Evolutionary conservation across 2,113 vertebrate species (phyloP).

Genomic region (Pituophis catenifer): DNA sequence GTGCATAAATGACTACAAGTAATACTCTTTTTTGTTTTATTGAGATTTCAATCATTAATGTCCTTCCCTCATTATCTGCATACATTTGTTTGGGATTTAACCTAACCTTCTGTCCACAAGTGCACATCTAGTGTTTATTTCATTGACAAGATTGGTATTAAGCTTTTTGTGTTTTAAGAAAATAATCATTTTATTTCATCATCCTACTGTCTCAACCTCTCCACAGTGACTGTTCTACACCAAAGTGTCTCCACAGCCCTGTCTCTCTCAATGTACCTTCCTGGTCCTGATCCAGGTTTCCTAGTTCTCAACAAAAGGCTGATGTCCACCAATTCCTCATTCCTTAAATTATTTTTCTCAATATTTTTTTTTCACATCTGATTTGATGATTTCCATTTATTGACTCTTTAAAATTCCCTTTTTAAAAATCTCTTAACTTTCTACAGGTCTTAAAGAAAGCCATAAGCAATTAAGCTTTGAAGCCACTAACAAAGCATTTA

Average conservation of each 20-base stretch:
- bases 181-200: background rate
- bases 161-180: background rate
- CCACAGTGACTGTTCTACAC: background rate
- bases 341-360: background rate
- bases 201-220: background rate
- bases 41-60: too few relatives aligned
- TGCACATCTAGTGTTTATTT: background rate
- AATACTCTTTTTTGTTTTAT: too few relatives aligned
- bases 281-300: background rate
- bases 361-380: background rate
- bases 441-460: background rate
- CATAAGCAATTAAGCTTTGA: background rate
- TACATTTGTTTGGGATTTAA: too few relatives aligned
- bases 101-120: background rate
- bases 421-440: background rate
- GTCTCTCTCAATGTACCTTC: background rate
- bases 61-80: too few relatives aligned
- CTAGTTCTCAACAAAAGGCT: background rate
- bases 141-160: background rate
- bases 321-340: background rate
- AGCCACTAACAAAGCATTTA: background rate
- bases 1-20: too few relatives aligned
- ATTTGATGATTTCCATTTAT: background rate
- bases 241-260: background rate
- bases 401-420: background rate